phyloP scores from a whole-genome alignment of 2,797 vertebrate genomes.

The Salmo trutta region DNA sequence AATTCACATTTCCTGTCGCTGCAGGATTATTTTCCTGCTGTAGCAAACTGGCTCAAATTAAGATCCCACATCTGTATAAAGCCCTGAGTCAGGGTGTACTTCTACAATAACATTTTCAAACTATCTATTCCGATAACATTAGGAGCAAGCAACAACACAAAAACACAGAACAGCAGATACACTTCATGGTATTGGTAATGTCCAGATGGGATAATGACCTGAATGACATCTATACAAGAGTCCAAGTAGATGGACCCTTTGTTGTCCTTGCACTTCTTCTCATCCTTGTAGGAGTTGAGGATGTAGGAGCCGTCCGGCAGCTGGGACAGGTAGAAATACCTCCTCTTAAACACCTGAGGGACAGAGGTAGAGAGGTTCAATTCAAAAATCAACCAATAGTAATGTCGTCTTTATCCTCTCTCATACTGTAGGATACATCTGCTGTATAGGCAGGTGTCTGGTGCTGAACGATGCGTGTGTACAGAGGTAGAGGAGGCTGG shows the following conservation, averaged over 20 bases:
- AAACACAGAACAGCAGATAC: not conserved
- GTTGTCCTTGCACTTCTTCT: constrained; percentile 95
- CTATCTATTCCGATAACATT: not conserved
- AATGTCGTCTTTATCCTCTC: too few species aligned
- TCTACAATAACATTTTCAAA: not conserved
- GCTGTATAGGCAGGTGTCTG: too few species aligned
- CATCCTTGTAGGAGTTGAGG: constrained; percentile 97
- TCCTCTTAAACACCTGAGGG: constrained; percentile 91
- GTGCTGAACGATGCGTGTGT: too few species aligned
- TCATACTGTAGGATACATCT: too few species aligned
- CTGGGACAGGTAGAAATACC: constrained; percentile 96
- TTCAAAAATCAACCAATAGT: not conserved
- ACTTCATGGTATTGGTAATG: too few species aligned
- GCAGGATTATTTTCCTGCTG: too few species aligned
- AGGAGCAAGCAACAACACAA: not conserved
- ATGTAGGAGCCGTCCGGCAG: constrained; percentile 96
- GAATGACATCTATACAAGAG: constrained; percentile 91
- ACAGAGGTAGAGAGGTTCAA: not conserved
- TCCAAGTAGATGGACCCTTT: constrained; percentile 98
- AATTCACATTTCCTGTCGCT: too few species aligned
- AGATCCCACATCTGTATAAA: not conserved
- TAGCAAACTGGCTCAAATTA: too few species aligned
- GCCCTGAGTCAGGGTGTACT: not conserved
- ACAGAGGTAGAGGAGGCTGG: too few species aligned
- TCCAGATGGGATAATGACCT: constrained; percentile 67